Evolutionary conservation across 2,113 vertebrate genomes (phyloP), one percentile per base, ranked within the genome.

Genomic region (Cavia porcellus): DNA sequence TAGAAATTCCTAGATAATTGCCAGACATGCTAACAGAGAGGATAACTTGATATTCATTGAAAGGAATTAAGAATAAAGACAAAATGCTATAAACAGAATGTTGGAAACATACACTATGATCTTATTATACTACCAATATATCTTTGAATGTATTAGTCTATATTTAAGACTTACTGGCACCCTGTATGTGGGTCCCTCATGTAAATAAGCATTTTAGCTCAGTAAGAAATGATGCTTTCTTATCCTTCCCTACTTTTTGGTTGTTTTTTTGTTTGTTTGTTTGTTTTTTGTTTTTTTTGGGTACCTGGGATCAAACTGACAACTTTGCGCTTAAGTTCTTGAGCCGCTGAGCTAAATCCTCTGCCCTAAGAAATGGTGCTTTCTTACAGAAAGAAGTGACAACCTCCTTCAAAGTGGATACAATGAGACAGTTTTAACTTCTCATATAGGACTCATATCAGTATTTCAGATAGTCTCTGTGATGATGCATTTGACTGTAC

Each of bases 1-100:
- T 94, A 3, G 55, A 92, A 82, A 85, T 92, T 86, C 52, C 8
- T 64, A 7, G 12, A 93, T 92, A 92, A 88, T 92, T 90, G 14
- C 35, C 92, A 79, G 10, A 12, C 10, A 55, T 64, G 3, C 74
- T 86, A 35, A 77, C 24, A 13, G 45, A 62, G 7, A 81, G 13
- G 64, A 45, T 35, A 85, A 89, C 12, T 20, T 87, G 11, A 1
- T 70, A 83, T 88, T 94, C 24, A n/a, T 28, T 79, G 25, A 20
- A 83, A 59, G 6, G 35, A 15, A 12, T 84, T 75, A 81, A 93
- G n/a, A 80, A 64, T 83, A 32, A 96, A 89, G 75, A 66, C 38
- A 45, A 94, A 92, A 95, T 87, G n/a, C 25, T 62, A 38, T 47
- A 82, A 70, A 13, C 7, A 93, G 52, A 38, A 82, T 6, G 14